Conservation (phyloP, 2,797 vertebrate species). For the Bucorvus abyssinicus region DNA sequence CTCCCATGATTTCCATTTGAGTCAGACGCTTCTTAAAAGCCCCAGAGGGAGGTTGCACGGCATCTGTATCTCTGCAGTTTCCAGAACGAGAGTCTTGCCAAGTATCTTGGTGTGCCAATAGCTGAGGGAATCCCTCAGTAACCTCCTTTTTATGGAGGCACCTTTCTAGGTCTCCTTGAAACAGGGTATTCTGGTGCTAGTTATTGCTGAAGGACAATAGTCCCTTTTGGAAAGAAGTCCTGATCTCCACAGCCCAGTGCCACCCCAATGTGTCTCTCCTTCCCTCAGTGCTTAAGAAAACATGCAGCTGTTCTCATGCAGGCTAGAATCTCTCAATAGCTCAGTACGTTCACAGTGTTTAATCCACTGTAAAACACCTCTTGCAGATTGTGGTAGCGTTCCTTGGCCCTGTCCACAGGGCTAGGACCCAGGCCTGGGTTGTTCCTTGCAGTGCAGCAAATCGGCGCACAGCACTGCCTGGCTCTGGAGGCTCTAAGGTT, state of each 20-base stretch:
- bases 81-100: neutral
- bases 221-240: neutral
- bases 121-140: conserved; percentile 36
- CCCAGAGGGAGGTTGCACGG: conserved; percentile 41
- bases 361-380: neutral
- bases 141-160: neutral
- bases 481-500: neutral
- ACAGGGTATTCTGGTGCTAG: neutral
- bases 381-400: neutral
- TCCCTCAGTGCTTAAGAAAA: neutral
- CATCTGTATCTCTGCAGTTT: conserved; percentile 30
- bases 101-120: neutral
- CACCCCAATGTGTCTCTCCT: neutral
- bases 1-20: conserved; percentile 43
- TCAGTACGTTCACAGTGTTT: neutral
- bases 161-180: neutral
- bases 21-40: conserved; percentile 31
- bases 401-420: too few species aligned
- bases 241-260: neutral
- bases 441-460: neutral
- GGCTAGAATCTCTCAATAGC: neutral
- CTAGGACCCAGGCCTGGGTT: neutral
- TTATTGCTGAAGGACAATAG: neutral
- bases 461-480: neutral
- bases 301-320: neutral